phyloP scores from a whole-genome alignment of 2,797 vertebrate species.

The Balearica regulorum region DNA sequence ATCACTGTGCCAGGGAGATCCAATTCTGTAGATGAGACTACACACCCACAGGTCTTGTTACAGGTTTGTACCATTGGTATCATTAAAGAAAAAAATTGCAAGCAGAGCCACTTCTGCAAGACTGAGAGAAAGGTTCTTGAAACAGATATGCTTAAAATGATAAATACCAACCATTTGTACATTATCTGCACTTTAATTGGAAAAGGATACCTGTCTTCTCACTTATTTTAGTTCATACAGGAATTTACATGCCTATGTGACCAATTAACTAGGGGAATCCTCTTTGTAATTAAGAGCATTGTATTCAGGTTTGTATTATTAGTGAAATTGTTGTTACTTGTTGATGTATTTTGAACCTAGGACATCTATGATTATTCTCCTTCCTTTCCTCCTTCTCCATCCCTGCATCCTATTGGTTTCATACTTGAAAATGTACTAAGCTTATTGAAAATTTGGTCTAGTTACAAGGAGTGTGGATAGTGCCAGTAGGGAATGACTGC shows the following conservation, averaged over 20 bases:
- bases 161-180: background rate
- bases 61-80: background rate
- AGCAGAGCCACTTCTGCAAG: background rate
- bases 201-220: background rate
- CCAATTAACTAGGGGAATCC: background rate
- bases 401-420: background rate
- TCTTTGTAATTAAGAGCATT: background rate
- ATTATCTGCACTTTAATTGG: background rate
- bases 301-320: background rate
- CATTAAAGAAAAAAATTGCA: background rate
- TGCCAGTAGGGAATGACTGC: background rate
- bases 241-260: background rate
- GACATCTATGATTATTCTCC: background rate
- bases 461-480: background rate
- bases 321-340: background rate
- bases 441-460: background rate
- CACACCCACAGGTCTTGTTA: background rate
- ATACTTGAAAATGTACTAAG: background rate
- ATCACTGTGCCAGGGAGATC: background rate
- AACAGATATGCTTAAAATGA: background rate
- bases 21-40: background rate
- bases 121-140: background rate
- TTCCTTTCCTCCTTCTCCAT: background rate
- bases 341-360: background rate
- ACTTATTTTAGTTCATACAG: background rate